Percentiles rank a stretch among this genome's conserved stretches.
phyloP scores from a whole-genome alignment of 2,797 vertebrate species.

The Micropoecilia bifurca region DNA sequence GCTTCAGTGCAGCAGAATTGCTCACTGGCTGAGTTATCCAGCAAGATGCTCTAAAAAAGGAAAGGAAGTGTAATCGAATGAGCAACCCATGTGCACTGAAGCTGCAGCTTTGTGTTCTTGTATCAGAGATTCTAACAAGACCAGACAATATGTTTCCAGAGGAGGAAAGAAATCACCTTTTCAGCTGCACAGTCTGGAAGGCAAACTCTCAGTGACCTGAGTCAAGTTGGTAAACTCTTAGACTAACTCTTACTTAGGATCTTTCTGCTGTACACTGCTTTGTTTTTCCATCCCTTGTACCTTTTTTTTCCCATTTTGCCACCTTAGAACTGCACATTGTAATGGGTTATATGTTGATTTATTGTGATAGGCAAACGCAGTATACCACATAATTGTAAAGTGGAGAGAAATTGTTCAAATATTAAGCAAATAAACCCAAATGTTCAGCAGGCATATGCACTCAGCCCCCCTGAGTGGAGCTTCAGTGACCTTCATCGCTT shows the following conservation, averaged over 20 bases:
- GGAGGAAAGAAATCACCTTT: conserved; percentile 53
- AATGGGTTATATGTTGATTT: neutral
- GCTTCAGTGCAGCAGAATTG: conserved; percentile 55
- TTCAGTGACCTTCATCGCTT: neutral
- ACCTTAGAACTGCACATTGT: neutral
- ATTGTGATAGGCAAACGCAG: neutral
- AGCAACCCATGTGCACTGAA: conserved; percentile 59
- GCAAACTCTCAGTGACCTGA: conserved; percentile 65
- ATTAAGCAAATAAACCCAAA: neutral
- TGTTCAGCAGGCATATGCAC: neutral
- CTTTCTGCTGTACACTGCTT: conserved; percentile 21
- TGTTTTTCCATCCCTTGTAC: neutral
- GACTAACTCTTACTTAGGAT: conserved; percentile 32
- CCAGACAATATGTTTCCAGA: conserved; percentile 68
- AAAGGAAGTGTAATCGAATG: conserved; percentile 64
- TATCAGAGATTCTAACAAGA: conserved; percentile 73
- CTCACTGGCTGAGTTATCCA: conserved; percentile 71
- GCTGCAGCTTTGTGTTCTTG: conserved; percentile 50
- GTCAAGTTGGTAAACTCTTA: conserved; percentile 45
- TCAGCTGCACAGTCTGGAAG: conserved; percentile 47
- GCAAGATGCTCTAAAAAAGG: conserved; percentile 63
- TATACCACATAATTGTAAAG: neutral
- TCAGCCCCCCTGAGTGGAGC: neutral
- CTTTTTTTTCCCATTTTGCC: neutral
- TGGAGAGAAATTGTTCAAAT: neutral